These are phyloP conservation scores for Andrena bicolor DNA, from an alignment of 2,888 invertebrate genomes.

Conservation along the genomic window DNA sequence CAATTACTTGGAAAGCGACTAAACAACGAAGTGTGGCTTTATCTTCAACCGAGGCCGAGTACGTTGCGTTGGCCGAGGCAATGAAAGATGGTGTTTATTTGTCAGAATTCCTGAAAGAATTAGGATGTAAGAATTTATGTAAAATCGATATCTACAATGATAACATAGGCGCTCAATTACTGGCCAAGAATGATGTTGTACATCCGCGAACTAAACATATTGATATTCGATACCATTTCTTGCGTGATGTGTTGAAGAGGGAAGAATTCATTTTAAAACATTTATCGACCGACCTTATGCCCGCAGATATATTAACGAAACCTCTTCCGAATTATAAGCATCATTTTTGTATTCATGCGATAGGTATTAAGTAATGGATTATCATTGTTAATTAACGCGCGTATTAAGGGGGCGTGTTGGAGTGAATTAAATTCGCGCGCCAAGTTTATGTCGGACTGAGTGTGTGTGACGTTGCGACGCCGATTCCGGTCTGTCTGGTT, in stretches of 20 bases:
- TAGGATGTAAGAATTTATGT: neutral
- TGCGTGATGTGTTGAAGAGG: conserved; percentile 1
- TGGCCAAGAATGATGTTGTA: conserved; percentile 15
- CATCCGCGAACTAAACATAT: conserved; percentile 9
- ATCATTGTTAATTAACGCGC: too few relatives aligned
- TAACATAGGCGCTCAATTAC: conserved; percentile 22
- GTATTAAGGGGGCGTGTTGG: too few relatives aligned
- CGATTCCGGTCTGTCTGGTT: too few relatives aligned
- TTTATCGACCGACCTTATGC: neutral
- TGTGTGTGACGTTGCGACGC: too few relatives aligned
- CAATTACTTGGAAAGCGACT: conserved; percentile 4
- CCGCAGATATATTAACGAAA: too few relatives aligned
- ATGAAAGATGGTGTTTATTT: conserved; percentile 10
- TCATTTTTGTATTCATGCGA: too few relatives aligned
- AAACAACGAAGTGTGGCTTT: conserved; percentile 19
- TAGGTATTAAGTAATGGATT: too few relatives aligned
- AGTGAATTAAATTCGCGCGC: too few relatives aligned
- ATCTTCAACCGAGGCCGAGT: conserved; percentile 21
- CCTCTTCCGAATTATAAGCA: too few relatives aligned
- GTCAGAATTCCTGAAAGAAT: conserved; percentile 1
- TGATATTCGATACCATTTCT: neutral
- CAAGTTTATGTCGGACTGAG: too few relatives aligned
- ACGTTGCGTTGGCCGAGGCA: conserved; percentile 13
- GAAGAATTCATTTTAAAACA: neutral
- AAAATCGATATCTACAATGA: conserved; percentile 12